Evolutionary conservation across 92 coral and sea anemone genomes (phyloP).

Genomic region (Epizoanthus ramosus): DNA sequence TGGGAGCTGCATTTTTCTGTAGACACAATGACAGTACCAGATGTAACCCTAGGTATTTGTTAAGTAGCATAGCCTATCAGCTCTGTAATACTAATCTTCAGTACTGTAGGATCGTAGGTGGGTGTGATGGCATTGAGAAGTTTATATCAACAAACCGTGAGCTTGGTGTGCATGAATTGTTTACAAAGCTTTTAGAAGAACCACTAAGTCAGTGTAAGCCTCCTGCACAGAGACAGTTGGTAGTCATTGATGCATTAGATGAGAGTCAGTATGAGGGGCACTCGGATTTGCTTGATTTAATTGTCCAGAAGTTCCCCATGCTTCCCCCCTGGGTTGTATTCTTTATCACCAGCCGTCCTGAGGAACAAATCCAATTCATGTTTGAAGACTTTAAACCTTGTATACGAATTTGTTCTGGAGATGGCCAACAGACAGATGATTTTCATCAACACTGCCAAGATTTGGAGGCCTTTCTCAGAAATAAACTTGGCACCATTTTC

Average conservation of each 20-base stretch:
- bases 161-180: background rate
- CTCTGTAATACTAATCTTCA: constrained; percentile 3
- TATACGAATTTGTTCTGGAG: constrained; percentile 27
- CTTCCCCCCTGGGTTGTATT: constrained; percentile 30
- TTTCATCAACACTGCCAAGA: constrained; percentile 9
- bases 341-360: constrained; percentile 23
- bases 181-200: constrained; percentile 22
- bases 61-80: constrained; percentile 8
- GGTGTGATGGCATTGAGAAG: background rate
- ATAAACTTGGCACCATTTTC: background rate
- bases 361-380: background rate
- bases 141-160: background rate
- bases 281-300: constrained; percentile 24
- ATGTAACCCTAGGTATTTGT: constrained; percentile 21
- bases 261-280: constrained; percentile 19
- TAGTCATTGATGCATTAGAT: constrained; percentile 33
- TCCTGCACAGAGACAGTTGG: background rate
- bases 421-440: background rate
- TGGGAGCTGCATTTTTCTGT: constrained; percentile 31
- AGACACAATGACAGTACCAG: constrained; percentile 21
- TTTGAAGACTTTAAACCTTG: constrained; percentile 9
- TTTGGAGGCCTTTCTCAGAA: background rate
- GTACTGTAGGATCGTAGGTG: constrained; percentile 15
- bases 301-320: background rate
- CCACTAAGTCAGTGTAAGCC: constrained; percentile 9